Base-by-base conservation (phyloP, 2,113 vertebrate genomes). In the Danionella cerebrum region DNA sequence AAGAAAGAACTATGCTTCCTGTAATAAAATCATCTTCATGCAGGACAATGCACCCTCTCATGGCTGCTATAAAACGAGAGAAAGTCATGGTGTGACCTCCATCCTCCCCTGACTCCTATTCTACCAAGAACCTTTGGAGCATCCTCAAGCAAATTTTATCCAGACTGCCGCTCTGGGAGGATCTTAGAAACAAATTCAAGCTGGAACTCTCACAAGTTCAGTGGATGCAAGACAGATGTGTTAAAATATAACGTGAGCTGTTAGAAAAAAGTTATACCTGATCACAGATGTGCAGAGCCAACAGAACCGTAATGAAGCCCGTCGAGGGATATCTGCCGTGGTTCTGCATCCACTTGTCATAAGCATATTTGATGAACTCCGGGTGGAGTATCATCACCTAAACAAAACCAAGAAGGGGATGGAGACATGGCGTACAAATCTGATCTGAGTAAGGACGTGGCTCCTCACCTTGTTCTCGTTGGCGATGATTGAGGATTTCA, bases 291-390 rank as follows among this genome's bases (percentile, higher is more conserved):
- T 98, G 95, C 54, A 98, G 74, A 1, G 95, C 92, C 65, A 98
- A 84, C 69, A 97, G 73, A 69, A 97, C 64, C 0, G 88, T 88
- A n/a, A 98, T 86, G 69, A 98, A 84, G 8, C 96, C 95, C 0
- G 96, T 98, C 19, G 96, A 98, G 0, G 95, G 94, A 74, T 98
- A 98, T 62, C 90, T 85, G 0, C 95, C 95, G 0, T 95, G 95
- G 60, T 83, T 71, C 10, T 93, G 89, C 0, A 94, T 83, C 96
- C 96, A 98, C 67, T 55, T 88, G 65, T 95, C 91, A 2, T 92
- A 90, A 52, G 95, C 81, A 0, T 98, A 98, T 76, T 94, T 97
- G 38, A 98, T 92, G 83, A 98, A 98, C 16, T 78, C 66, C 0
- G 96, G 96, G 69, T 80, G 94, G 72, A 94, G 94, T 70, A 98